Evolutionary conservation across 2,888 invertebrate genomes (phyloP).

Genomic region (Brachypalpus laphriformis): DNA sequence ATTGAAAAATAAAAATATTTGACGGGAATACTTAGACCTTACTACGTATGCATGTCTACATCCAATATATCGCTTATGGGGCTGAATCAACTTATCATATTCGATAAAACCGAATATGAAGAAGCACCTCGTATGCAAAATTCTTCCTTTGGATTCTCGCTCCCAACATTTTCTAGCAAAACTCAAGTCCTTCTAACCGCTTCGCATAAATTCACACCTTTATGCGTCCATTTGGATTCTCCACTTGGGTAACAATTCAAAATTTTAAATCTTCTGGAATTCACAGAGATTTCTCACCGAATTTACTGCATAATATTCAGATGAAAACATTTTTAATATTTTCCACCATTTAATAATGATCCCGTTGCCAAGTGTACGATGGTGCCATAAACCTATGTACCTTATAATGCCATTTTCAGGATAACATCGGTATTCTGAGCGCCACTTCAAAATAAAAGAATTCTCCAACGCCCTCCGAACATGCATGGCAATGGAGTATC

Average conservation of each 20-base stretch:
- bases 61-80: too few species aligned
- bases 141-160: too few species aligned
- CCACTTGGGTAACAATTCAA: conserved; percentile 46
- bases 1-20: too few species aligned
- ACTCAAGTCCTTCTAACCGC: neutral
- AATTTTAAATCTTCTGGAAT: conserved; percentile 47
- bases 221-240: conserved; percentile 24
- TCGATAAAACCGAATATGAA: too few species aligned
- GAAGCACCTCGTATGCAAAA: too few species aligned
- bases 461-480: conserved; percentile 6
- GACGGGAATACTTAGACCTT: too few species aligned
- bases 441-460: conserved; percentile 47
- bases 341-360: conserved; percentile 64
- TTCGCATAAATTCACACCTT: conserved; percentile 48
- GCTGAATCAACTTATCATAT: too few species aligned
- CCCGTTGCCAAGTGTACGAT: conserved; percentile 48
- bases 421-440: conserved; percentile 62
- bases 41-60: too few species aligned
- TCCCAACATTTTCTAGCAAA: too few species aligned
- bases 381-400: conserved; percentile 46
- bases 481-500: conserved; percentile 14
- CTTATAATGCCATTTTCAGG: conserved; percentile 61
- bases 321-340: conserved; percentile 64
- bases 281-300: conserved; percentile 55
- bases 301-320: conserved; percentile 60